These are phyloP conservation scores for Vulpes ferrilata DNA, from an alignment of 2,113 vertebrate genomes.

Conservation along the genomic window DNA sequence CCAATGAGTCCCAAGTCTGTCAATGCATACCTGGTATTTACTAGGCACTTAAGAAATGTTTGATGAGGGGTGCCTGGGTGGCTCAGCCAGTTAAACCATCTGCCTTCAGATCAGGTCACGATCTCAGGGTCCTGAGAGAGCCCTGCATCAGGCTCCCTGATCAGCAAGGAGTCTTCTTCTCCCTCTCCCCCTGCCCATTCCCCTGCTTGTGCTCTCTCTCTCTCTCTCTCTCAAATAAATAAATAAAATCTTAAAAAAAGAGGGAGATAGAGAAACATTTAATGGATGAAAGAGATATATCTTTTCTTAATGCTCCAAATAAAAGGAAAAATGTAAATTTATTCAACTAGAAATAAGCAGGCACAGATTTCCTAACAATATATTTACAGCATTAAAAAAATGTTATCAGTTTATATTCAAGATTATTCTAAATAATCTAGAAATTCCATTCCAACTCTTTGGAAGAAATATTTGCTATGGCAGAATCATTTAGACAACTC, in stretches of 20 bases:
- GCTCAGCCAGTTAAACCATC: too few species aligned
- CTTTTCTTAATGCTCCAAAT: not conserved
- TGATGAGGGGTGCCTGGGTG: not conserved
- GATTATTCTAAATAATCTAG: not conserved
- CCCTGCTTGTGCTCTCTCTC: too few species aligned
- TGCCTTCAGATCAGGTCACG: too few species aligned
- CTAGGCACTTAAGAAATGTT: not conserved
- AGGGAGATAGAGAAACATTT: not conserved
- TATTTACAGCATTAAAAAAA: not conserved
- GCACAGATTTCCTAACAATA: not conserved
- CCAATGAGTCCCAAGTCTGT: not conserved
- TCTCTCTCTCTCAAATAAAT: too few species aligned
- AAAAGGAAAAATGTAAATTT: not conserved
- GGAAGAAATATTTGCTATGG: not conserved
- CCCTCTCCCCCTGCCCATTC: too few species aligned
- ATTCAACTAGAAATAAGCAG: not conserved
- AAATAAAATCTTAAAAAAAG: too few species aligned
- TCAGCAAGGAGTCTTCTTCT: too few species aligned
- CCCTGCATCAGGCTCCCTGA: too few species aligned
- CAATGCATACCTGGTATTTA: not conserved
- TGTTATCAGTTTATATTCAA: not conserved
- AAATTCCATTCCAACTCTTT: not conserved
- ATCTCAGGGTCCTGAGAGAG: too few species aligned
- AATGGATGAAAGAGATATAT: not conserved
- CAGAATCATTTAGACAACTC: not conserved